Conservation (phyloP, 1,140 invertebrate genomes). For the Andricus grossulariae region DNA sequence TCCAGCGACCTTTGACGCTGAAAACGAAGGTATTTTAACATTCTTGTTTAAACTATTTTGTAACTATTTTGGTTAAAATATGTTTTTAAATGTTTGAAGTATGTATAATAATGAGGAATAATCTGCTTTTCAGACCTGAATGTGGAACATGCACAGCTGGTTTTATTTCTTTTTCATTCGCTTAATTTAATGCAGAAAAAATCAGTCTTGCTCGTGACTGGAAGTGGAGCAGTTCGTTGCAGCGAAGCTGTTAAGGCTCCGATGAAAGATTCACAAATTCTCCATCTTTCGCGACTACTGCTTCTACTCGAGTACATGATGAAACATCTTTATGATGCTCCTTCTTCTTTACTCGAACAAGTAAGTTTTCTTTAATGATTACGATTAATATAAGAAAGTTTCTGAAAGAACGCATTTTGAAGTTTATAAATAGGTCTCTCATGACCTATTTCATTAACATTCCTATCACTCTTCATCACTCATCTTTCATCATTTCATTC, state of each 20-base stretch:
- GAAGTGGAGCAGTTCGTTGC: constrained; percentile 82
- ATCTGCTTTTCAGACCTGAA: constrained; percentile 85
- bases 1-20: constrained; percentile 75
- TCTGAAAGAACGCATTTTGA: constrained; percentile 14
- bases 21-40: constrained; percentile 80
- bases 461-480: neutral
- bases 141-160: constrained; percentile 95
- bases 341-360: constrained; percentile 85
- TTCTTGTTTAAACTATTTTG: constrained; percentile 27
- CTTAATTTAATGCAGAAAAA: constrained; percentile 98
- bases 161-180: constrained; percentile 96
- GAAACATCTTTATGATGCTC: constrained; percentile 95
- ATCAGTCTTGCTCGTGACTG: constrained; percentile 89
- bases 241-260: constrained; percentile 80
- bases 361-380: constrained; percentile 70
- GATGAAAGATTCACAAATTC: constrained; percentile 83
- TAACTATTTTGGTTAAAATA: neutral
- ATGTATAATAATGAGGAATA: constrained; percentile 5
- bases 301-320: constrained; percentile 96
- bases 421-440: neutral
- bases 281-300: constrained; percentile 89
- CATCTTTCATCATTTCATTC: constrained; percentile 37
- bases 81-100: neutral
- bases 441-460: neutral
- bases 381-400: neutral